A percentile compares a stretch with the other conserved stretches of the same genome.
These are phyloP conservation scores for Drosophila azteca DNA, from an alignment of 1,140 invertebrate species.

Conservation along the genomic window DNA sequence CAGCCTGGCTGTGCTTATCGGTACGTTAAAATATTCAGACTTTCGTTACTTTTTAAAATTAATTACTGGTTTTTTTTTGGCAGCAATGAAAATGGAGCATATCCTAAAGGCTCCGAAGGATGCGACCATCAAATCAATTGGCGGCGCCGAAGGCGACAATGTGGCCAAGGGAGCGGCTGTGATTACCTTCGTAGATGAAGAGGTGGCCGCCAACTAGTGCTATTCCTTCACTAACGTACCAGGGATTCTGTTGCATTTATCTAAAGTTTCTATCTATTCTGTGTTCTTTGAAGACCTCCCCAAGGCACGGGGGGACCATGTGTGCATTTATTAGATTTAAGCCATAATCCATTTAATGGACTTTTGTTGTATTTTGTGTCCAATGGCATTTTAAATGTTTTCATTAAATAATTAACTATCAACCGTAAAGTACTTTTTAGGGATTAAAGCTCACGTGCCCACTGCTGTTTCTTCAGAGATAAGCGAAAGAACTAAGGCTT, in stretches of 20 bases:
- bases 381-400: slow-evolving; percentile 49
- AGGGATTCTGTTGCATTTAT: slow-evolving; percentile 67
- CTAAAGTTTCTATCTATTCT: slow-evolving; percentile 29
- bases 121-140: slow-evolving; percentile 90
- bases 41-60: too few species aligned
- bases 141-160: slow-evolving; percentile 91
- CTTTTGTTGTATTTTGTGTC: slow-evolving; percentile 34
- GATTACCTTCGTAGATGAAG: slow-evolving; percentile 85
- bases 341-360: slow-evolving; percentile 65
- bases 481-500: slow-evolving; percentile 8
- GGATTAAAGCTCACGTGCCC: too few species aligned
- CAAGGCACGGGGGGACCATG: background rate
- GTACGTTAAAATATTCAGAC: slow-evolving; percentile 16
- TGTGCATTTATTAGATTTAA: slow-evolving; percentile 76
- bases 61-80: background rate
- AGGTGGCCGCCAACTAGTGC: slow-evolving; percentile 26
- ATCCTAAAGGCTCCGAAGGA: slow-evolving; percentile 92
- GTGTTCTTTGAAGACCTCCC: background rate
- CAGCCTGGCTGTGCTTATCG: slow-evolving; percentile 91
- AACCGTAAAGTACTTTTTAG: background rate
- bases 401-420: background rate
- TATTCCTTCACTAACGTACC: slow-evolving; percentile 25
- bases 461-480: background rate
- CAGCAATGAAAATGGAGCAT: slow-evolving; percentile 99
- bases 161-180: slow-evolving; percentile 90